These are phyloP conservation scores for Lathronympha strigana DNA, from an alignment of 2,888 invertebrate genomes.

Conservation along the genomic window DNA sequence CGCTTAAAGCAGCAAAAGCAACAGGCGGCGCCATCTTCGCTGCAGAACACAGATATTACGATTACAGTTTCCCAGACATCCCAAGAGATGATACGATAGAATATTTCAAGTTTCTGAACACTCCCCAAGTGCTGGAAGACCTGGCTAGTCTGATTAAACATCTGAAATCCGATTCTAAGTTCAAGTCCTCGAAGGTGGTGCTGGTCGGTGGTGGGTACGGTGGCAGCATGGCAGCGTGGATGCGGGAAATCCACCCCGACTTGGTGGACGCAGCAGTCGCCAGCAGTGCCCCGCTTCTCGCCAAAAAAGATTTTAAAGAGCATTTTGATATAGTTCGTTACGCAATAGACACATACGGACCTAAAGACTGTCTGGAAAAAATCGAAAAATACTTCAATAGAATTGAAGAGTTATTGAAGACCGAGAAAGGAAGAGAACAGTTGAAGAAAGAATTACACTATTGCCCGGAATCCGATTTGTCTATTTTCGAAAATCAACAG, in stretches of 20 bases:
- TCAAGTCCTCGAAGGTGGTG: constrained; percentile 1
- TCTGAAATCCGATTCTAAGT: neutral
- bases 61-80: neutral
- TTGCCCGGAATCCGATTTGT: neutral
- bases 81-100: neutral
- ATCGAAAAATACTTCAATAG: neutral
- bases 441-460: neutral
- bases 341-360: neutral
- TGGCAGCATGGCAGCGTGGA: neutral
- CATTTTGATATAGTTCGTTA: neutral
- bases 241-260: neutral
- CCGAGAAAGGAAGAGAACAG: neutral
- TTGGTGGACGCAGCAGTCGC: neutral
- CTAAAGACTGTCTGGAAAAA: neutral
- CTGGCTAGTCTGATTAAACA: neutral
- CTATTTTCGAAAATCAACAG: neutral
- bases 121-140: neutral
- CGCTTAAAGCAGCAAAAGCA: neutral
- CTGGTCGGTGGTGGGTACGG: neutral
- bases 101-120: neutral
- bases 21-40: neutral
- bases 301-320: neutral
- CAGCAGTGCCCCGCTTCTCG: neutral
- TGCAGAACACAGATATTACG: neutral
- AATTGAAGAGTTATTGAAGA: neutral